Evolutionary conservation across 2,113 vertebrate genomes (phyloP), one percentile per base, ranked within the genome.

Genomic region (Elanoides forficatus): DNA sequence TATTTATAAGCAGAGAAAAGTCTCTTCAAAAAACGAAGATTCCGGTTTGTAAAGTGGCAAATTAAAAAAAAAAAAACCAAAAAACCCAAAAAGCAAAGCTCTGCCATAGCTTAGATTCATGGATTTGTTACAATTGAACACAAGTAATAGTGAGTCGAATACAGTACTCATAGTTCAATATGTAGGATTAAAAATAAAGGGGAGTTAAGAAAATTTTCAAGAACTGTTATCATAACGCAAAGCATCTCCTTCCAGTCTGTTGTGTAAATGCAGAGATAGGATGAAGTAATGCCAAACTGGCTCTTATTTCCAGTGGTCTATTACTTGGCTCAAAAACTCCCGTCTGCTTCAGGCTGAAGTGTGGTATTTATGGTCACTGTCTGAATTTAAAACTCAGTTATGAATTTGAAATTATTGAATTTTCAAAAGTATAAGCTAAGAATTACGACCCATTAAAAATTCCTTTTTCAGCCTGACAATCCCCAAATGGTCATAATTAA

Each of bases 331-430:
- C 43, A 16, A 94, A 93, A 92, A 53, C 32, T 74, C 72, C 2
- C 2, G 12, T 63, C 72, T 91, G 88, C 76, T 91, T 53, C 53
- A 82, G 86, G 80, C 81, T 91, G 76, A 93, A 79, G 38, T 68
- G 48, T 70, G 34, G 53, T 93, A 93, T 96, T 97, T 95, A 95
- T 75, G 58, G 78, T 68, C 76, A 65, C 45, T 62, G 48, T 53
- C 65, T 56, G 83, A 89, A 80, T 93, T 93, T 89, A 62, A 96
- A 95, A 82, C 20, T 34, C 22, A 95, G 85, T 68, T 32, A 91
- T 27, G 47, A 70, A 80, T 73, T 22, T 43, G 53, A 90, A 88
- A 52, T 86, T 65, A 59, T 79, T 91, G 52, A 53, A 25, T 91
- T 96, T 97, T 86, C 56, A 72, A 58, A 75, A 81, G 21, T 52